Conservation (phyloP, 1,140 invertebrate genomes). For the Zeugodacus cucurbitae region DNA sequence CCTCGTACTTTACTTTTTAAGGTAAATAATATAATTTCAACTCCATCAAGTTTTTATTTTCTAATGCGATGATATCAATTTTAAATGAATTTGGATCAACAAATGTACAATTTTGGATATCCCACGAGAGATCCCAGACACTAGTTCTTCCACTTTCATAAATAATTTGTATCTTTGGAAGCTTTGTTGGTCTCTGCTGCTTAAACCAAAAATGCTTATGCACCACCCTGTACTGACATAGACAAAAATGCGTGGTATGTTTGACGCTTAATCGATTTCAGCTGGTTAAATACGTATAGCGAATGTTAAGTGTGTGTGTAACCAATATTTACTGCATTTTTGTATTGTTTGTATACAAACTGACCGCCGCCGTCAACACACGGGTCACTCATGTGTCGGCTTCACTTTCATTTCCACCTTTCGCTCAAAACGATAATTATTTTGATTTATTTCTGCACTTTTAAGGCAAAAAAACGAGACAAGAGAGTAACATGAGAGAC, state of each 20-base stretch:
- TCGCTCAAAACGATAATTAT: not conserved
- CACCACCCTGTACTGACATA: too few relatives aligned
- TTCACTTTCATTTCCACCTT: not conserved
- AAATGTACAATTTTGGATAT: too few relatives aligned
- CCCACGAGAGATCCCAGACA: too few relatives aligned
- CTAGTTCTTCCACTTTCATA: too few relatives aligned
- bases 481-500: too few relatives aligned
- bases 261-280: slow-evolving; percentile 7
- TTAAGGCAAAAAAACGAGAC: not conserved
- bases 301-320: not conserved
- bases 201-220: not conserved
- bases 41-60: too few relatives aligned
- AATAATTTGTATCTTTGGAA: too few relatives aligned
- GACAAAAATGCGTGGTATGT: not conserved
- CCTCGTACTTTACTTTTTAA: too few relatives aligned
- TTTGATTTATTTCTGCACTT: slow-evolving; percentile 24
- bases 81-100: too few relatives aligned
- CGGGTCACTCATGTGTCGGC: not conserved
- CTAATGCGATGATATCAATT: too few relatives aligned
- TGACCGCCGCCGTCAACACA: slow-evolving; percentile 10
- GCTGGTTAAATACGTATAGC: not conserved
- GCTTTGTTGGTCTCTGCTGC: too few relatives aligned
- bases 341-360: not conserved
- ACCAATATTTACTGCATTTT: not conserved
- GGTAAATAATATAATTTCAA: too few relatives aligned